Evolutionary conservation across 1,140 invertebrate species (phyloP).

Genomic region (Mylabris phalerata): DNA sequence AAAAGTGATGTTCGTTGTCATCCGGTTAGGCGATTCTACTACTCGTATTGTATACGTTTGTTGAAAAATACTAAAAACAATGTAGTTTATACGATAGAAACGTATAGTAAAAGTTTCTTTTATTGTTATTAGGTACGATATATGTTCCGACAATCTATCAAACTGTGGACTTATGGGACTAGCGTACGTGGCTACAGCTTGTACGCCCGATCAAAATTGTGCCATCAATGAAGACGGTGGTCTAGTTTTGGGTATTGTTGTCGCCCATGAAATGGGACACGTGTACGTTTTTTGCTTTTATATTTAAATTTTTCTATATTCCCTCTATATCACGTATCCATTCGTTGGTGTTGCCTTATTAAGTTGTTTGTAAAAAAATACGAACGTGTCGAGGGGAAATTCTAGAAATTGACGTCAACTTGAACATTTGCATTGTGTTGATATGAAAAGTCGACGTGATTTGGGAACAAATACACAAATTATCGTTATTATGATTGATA

Average conservation of each 20-base stretch:
- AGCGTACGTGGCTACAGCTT: conserved; percentile 59
- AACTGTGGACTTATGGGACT: conserved; percentile 60
- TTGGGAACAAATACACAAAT: too few relatives aligned
- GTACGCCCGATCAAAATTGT: conserved; percentile 54
- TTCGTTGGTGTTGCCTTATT: too few relatives aligned
- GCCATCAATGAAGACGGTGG: conserved; percentile 64
- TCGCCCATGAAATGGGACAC: conserved; percentile 68
- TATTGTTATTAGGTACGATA: conserved; percentile 33
- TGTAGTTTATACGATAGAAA: too few relatives aligned
- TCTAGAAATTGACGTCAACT: too few relatives aligned
- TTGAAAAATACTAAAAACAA: too few relatives aligned
- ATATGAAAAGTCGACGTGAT: too few relatives aligned
- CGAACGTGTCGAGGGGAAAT: too few relatives aligned
- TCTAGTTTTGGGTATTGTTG: conserved; percentile 56
- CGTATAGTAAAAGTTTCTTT: neutral
- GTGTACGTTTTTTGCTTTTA: conserved; percentile 46
- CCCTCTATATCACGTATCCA: too few relatives aligned
- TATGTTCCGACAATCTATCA: conserved; percentile 44
- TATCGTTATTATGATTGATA: too few relatives aligned
- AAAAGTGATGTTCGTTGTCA: neutral
- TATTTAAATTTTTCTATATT: neutral
- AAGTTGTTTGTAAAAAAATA: neutral
- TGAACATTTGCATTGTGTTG: too few relatives aligned
- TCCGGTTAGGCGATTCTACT: too few relatives aligned
- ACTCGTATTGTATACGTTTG: too few relatives aligned